A percentile compares a stretch with the other conserved stretches of the same genome.
Evolutionary conservation across 2,113 vertebrate species (phyloP).

Genomic region (Hassar affinis): DNA sequence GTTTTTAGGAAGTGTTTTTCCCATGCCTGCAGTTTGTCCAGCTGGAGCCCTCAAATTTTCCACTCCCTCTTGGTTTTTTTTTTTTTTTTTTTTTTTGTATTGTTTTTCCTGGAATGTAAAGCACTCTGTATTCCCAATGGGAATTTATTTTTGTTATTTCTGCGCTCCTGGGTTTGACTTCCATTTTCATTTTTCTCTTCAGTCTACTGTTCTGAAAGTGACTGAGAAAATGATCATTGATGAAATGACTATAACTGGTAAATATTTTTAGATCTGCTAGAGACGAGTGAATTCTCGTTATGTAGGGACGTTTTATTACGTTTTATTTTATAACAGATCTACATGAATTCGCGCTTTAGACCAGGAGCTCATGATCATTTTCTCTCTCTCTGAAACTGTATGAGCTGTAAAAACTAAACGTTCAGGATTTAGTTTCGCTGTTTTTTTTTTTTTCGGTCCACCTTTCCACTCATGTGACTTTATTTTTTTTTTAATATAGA

Average conservation of each 20-base stretch:
- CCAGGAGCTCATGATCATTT: not conserved
- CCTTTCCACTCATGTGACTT: not conserved
- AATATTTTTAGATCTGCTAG: not conserved
- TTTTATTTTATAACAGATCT: too few relatives aligned
- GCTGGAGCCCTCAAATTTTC: not conserved
- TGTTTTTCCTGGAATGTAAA: not conserved
- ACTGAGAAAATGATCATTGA: not conserved
- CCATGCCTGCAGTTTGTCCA: constrained; percentile 13
- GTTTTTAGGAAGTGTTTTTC: constrained; percentile 7
- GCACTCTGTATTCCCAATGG: not conserved
- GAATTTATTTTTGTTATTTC: not conserved
- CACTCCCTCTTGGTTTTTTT: not conserved
- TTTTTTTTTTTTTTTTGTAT: not conserved
- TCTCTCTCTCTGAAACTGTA: not conserved
- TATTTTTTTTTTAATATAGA: not conserved
- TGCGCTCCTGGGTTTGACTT: not conserved
- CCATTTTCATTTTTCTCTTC: not conserved
- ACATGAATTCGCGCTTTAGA: not conserved
- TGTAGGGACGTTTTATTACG: not conserved
- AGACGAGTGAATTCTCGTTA: not conserved
- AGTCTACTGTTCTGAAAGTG: not conserved
- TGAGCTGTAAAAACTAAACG: not conserved
- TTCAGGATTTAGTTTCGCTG: not conserved
- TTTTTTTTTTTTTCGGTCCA: not conserved
- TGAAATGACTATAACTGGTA: not conserved